Evolutionary conservation across 1,140 invertebrate genomes (phyloP), one percentile per base, ranked within the genome.

Genomic region (Heterodera schachtii): DNA sequence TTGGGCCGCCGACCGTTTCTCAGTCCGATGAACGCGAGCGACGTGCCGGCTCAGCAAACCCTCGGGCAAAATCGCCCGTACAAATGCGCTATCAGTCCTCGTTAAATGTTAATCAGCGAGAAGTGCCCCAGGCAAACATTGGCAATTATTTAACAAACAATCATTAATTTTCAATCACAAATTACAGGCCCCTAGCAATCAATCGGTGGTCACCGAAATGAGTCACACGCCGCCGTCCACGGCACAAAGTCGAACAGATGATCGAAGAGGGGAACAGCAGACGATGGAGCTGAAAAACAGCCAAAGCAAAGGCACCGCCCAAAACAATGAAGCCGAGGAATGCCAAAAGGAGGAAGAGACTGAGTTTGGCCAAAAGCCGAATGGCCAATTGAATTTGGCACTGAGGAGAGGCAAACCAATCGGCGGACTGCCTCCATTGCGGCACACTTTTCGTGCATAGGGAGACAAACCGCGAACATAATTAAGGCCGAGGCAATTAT

Each of bases 1-100:
- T 86, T 13, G 86, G 84, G 8, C 86, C 86, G 0, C 79, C 84
- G 16, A 88, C 86, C 19, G 84, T 86, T 46, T 86, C 86, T 8
- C 73, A 87, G 13, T 88, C 81, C 6, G 86, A 87, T 31, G 76
- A 67, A 5, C 52, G 2, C 13, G 74, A 60, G 49, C 49, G 60
- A 16, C 21, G 46, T 21, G 41, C 78, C 19, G 52, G 31, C 3
- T 73, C 31, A 0, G 44, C 70, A 67, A 57, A 80, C 43, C 16
- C 57, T 8, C 21, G 31, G 31, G 21, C 43, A 0, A 64, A 64
- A 64, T 64, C 57, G 19, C 57, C 82, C 19, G 69, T 31, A 43
- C 11, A 13, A 73, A 78, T 47, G 64, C 57, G 31, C 64, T 43
- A 67, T 71, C 47, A 46, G 57, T 44, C 44, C 3, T 21, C 70